A percentile compares a stretch with the other conserved stretches of the same genome.
phyloP scores from a whole-genome alignment of 2,113 vertebrate species.

The Xiphophorus maculatus region DNA sequence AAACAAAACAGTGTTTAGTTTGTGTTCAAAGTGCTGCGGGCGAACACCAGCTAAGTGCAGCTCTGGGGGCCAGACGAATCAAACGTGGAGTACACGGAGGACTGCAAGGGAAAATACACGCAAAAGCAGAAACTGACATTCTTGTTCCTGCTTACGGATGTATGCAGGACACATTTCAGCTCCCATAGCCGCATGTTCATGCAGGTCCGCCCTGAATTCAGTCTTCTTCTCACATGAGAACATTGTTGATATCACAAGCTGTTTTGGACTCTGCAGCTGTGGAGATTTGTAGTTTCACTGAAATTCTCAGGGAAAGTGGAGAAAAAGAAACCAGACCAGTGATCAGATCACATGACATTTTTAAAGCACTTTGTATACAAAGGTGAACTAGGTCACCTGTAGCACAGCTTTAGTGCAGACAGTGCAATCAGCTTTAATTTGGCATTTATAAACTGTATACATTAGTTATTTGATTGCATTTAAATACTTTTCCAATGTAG shows the following conservation, averaged over 20 bases:
- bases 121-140: neutral
- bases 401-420: neutral
- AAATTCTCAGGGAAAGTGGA: neutral
- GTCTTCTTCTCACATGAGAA: neutral
- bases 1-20: conserved; percentile 40
- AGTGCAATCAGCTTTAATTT: neutral
- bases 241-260: neutral
- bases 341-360: neutral
- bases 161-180: neutral
- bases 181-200: neutral
- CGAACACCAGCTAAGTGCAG: conserved; percentile 13
- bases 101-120: neutral
- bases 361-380: neutral
- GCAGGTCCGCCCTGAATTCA: neutral
- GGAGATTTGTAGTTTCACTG: neutral
- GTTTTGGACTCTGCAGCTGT: neutral
- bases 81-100: neutral
- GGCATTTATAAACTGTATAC: neutral
- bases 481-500: too few species aligned
- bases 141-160: neutral
- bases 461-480: neutral
- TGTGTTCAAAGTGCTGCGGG: conserved; percentile 16
- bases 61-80: conserved; percentile 5
- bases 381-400: neutral
- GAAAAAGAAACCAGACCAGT: neutral